Base-by-base conservation (phyloP, 92 coral and sea anemone genomes). In the Desmophyllum pertusum region DNA sequence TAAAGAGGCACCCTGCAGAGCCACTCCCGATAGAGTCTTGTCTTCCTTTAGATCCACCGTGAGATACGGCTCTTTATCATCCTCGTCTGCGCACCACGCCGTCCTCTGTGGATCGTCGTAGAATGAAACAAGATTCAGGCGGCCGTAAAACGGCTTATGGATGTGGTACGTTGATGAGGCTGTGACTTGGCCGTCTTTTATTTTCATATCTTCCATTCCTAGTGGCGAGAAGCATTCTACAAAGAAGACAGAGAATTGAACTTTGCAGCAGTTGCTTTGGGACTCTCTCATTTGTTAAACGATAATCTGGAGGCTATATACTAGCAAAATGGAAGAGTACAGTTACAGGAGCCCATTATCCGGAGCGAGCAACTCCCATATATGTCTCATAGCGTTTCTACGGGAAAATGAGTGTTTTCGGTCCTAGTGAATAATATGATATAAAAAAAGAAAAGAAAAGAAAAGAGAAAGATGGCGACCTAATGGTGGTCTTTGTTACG, bases 61-160 rank as follows among this genome's bases (percentile, higher is more conserved):
- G 18, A 97, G 81, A 75, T 94, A 97, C 0, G 99, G 99, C 25
- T 93, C 98, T 85, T 94, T 95, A 55, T 97, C 99, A 41, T 91
- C 98, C 55, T 88, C 89, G 72, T 91, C 98, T 6, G 98, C 95
- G 51, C 99, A 97, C 99, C 99, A 97, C 6, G 99, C 98, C 17
- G 97, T 97, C 50, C 93, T 85, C 66, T 93, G 89, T 13, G 94
- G 95, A 57, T 97, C 99, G 69, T 95, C 99, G 68, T 90, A 95
- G 88, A 97, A 97, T 13, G 98, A 93, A 30, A 97, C 92, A 3
- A 97, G 93, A 75, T 97, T 97, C 10, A 97, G 87, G 27, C 99
- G 97, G 35, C 88, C 97, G 81, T 97, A 97, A 84, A 79, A 94
- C 21, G 99, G 94, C 41, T 97, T 94, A 80, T 97, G 99, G 52